A percentile compares a stretch with the other conserved stretches of the same genome.
Conservation (phyloP, 1,140 invertebrate genomes). For the Drosophila tristis region DNA sequence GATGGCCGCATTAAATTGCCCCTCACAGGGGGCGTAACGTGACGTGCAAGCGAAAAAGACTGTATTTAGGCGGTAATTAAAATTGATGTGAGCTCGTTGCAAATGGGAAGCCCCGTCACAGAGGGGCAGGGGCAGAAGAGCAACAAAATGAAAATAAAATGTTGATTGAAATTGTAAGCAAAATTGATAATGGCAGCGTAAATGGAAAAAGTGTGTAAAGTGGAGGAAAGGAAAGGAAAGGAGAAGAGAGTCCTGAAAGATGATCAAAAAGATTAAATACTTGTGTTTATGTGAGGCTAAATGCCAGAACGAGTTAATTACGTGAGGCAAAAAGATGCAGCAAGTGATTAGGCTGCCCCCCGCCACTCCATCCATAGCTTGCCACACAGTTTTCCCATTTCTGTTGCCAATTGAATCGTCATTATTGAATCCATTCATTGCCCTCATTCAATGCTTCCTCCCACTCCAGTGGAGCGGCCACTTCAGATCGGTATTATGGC, state of each 20-base stretch:
- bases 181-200: conserved; percentile 24
- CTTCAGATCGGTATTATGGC: conserved; percentile 41
- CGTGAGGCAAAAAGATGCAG: neutral
- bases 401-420: conserved; percentile 17
- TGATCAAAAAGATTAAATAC: too few relatives aligned
- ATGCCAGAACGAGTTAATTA: too few relatives aligned
- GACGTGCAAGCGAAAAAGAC: conserved; percentile 3
- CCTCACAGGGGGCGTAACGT: conserved; percentile 17
- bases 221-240: neutral
- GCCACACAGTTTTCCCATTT: neutral
- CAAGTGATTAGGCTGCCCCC: neutral
- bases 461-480: conserved; percentile 15
- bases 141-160: neutral
- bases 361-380: too few relatives aligned
- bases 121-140: neutral
- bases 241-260: neutral
- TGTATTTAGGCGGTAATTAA: conserved; percentile 54
- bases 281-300: neutral
- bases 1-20: conserved; percentile 56
- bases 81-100: conserved; percentile 57
- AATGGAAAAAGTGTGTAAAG: conserved; percentile 14
- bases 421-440: conserved; percentile 48
- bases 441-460: conserved; percentile 31
- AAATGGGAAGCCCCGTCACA: conserved; percentile 7
- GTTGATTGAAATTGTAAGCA: conserved; percentile 40